phyloP scores from a whole-genome alignment of 2,797 vertebrate genomes.

The Potorous gilbertii region DNA sequence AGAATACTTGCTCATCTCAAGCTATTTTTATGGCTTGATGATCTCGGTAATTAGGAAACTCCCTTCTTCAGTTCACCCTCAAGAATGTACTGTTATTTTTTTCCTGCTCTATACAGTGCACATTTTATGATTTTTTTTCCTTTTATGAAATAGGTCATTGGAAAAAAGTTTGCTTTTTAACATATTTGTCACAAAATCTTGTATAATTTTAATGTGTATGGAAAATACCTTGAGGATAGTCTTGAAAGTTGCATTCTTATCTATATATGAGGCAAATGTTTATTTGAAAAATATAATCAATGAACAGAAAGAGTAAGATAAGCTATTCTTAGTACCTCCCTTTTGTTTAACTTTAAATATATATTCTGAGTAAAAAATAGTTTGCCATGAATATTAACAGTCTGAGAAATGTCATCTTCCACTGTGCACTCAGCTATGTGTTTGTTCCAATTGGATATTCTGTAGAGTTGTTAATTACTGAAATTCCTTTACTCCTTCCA shows the following conservation, averaged over 20 bases:
- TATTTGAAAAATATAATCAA: not conserved
- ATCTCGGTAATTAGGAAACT: not conserved
- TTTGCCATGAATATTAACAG: not conserved
- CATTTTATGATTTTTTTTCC: not conserved
- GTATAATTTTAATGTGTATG: not conserved
- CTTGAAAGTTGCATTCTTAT: slow-evolving; percentile 8
- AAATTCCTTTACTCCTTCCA: not conserved
- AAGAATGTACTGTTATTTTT: not conserved
- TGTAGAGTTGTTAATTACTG: not conserved
- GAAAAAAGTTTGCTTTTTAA: not conserved
- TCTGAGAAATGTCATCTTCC: not conserved
- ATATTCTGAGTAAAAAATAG: not conserved
- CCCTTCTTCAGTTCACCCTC: not conserved
- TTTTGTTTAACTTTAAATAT: not conserved
- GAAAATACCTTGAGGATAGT: not conserved
- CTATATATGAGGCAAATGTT: not conserved
- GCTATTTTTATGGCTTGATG: not conserved
- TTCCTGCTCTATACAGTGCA: not conserved
- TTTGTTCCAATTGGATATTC: not conserved
- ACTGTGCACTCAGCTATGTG: not conserved
- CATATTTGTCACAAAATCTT: not conserved
- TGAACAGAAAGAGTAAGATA: not conserved
- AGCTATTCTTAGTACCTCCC: not conserved
- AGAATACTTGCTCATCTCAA: not conserved
- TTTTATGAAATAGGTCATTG: not conserved